phyloP scores from a whole-genome alignment of 2,113 vertebrate genomes.

The Puntigrus tetrazona region DNA sequence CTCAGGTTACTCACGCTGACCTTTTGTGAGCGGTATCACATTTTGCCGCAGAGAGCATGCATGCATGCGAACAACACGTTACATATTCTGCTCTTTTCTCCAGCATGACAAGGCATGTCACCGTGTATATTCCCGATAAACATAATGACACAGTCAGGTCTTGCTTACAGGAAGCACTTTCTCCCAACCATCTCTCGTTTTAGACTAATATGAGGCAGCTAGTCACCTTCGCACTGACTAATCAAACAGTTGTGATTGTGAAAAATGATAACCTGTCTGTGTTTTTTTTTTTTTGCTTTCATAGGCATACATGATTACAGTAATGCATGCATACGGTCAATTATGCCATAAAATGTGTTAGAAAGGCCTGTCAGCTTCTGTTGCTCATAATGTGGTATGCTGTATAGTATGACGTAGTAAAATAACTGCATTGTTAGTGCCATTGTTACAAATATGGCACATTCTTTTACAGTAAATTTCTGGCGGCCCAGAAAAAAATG shows the following conservation, averaged over 20 bases:
- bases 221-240: neutral
- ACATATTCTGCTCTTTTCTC: neutral
- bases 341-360: neutral
- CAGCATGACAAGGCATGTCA: constrained; percentile 43
- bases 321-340: constrained; percentile 23
- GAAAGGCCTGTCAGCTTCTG: neutral
- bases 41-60: constrained; percentile 68
- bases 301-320: neutral
- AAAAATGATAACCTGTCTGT: neutral
- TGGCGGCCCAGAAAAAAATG: neutral
- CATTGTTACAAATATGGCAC: neutral
- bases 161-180: neutral
- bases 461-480: neutral
- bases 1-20: constrained; percentile 76
- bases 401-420: neutral
- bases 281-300: neutral
- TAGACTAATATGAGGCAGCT: neutral
- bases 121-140: constrained; percentile 22
- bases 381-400: neutral
- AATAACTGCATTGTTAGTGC: neutral
- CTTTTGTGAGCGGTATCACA: constrained; percentile 72
- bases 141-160: constrained; percentile 27
- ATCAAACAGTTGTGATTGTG: neutral
- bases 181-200: neutral
- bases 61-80: constrained; percentile 30